Conservation (phyloP, 2,888 invertebrate species). For the Nasonia oneida region DNA sequence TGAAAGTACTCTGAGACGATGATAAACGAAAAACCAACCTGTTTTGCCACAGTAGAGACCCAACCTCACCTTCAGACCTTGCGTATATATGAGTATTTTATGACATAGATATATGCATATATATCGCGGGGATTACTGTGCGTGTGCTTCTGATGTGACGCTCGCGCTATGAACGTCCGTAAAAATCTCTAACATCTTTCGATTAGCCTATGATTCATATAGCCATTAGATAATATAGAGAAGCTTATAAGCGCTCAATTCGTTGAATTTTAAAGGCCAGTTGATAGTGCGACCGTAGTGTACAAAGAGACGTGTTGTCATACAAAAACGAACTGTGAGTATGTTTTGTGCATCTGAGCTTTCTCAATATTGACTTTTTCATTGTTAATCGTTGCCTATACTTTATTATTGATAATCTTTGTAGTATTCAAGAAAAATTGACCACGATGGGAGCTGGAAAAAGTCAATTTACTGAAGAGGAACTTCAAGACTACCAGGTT, state of each 20-base stretch:
- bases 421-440: conserved; percentile 2
- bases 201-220: neutral
- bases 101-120: neutral
- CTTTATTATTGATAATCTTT: neutral
- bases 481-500: conserved; percentile 95
- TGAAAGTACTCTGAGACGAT: conserved; percentile 18
- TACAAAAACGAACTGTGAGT: neutral
- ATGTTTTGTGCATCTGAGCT: neutral
- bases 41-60: conserved; percentile 22
- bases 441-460: conserved; percentile 88
- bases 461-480: conserved; percentile 93
- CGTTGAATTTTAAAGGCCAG: neutral
- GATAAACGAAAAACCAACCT: conserved; percentile 51
- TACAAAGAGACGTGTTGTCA: neutral
- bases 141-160: neutral
- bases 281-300: neutral
- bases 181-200: conserved; percentile 22
- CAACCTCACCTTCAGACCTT: conserved; percentile 40
- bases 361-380: neutral
- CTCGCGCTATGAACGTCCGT: neutral
- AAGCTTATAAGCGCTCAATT: neutral
- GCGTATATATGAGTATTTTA: too few relatives aligned
- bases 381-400: neutral
- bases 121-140: neutral
- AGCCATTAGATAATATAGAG: neutral